phyloP scores from a whole-genome alignment of 1,140 invertebrate species.

The Danaus melanippus region DNA sequence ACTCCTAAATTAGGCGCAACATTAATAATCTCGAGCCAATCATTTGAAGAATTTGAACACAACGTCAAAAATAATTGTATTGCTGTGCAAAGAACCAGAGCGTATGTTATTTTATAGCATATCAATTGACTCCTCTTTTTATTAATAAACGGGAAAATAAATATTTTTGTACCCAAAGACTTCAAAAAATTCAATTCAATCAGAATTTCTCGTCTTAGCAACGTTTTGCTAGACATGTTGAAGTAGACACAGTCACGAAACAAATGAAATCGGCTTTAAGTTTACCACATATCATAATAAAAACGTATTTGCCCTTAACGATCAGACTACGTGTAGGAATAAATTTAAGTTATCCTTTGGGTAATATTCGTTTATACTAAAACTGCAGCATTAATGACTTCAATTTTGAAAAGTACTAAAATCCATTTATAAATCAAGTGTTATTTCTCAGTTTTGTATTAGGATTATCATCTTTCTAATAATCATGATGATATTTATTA shows the following conservation, averaged over 20 bases:
- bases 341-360: slow-evolving; percentile 3
- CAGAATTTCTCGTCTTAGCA: slow-evolving; percentile 24
- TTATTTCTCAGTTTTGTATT: too few species aligned
- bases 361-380: neutral
- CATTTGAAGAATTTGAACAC: slow-evolving; percentile 25
- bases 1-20: slow-evolving; percentile 53
- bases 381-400: slow-evolving; percentile 1
- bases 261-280: neutral
- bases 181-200: slow-evolving; percentile 36
- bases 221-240: slow-evolving; percentile 16
- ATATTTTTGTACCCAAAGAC: slow-evolving; percentile 34
- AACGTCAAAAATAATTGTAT: slow-evolving; percentile 43
- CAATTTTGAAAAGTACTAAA: neutral
- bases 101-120: slow-evolving; percentile 28
- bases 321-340: too few species aligned
- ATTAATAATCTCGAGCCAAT: slow-evolving; percentile 50
- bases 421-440: too few species aligned
- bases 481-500: too few species aligned
- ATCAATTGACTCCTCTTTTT: slow-evolving; percentile 7
- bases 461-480: too few species aligned
- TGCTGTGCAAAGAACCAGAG: slow-evolving; percentile 31
- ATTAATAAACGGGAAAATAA: slow-evolving; percentile 37
- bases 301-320: too few species aligned
- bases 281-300: neutral
- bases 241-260: neutral